A percentile compares a stretch with the other conserved stretches of the same genome.
phyloP scores from a whole-genome alignment of 1,140 invertebrate genomes.

The Pteromalus puparum region DNA sequence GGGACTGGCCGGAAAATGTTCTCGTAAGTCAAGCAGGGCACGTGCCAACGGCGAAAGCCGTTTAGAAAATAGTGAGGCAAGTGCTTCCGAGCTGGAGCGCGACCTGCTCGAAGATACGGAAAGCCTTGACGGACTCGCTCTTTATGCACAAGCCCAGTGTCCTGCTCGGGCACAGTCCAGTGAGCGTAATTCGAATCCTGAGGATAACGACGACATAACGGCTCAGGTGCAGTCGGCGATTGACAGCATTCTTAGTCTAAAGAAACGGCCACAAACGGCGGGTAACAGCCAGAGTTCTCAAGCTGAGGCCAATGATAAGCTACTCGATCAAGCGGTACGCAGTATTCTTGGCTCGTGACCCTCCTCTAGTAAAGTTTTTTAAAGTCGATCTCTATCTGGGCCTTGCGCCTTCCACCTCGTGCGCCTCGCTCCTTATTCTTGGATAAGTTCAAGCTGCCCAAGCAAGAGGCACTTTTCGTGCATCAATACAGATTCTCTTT shows the following conservation, averaged over 20 bases:
- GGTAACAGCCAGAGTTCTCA: conserved; percentile 52
- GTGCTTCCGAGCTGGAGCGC: conserved; percentile 69
- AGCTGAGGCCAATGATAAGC: conserved; percentile 69
- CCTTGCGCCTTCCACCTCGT: not conserved
- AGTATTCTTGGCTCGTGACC: conserved; percentile 77
- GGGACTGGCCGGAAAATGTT: conserved; percentile 65
- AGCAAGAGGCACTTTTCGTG: not conserved
- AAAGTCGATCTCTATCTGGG: conserved; percentile 53
- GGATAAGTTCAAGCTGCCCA: not conserved
- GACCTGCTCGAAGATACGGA: conserved; percentile 71
- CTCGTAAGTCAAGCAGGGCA: conserved; percentile 64
- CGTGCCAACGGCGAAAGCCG: conserved; percentile 71
- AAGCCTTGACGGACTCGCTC: conserved; percentile 68
- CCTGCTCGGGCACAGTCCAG: conserved; percentile 51
- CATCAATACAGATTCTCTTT: conserved; percentile 12
- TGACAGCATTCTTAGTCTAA: conserved; percentile 85
- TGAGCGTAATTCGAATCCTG: conserved; percentile 51
- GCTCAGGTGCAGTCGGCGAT: conserved; percentile 87
- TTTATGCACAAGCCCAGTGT: conserved; percentile 67
- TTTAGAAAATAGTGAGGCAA: conserved; percentile 50
- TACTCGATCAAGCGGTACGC: conserved; percentile 77
- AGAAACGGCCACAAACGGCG: conserved; percentile 70
- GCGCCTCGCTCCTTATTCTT: conserved; percentile 2
- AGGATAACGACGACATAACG: conserved; percentile 80
- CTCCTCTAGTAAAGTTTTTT: conserved; percentile 74